Evolutionary conservation across 1,140 invertebrate species (phyloP).

Genomic region (Homarus americanus): DNA sequence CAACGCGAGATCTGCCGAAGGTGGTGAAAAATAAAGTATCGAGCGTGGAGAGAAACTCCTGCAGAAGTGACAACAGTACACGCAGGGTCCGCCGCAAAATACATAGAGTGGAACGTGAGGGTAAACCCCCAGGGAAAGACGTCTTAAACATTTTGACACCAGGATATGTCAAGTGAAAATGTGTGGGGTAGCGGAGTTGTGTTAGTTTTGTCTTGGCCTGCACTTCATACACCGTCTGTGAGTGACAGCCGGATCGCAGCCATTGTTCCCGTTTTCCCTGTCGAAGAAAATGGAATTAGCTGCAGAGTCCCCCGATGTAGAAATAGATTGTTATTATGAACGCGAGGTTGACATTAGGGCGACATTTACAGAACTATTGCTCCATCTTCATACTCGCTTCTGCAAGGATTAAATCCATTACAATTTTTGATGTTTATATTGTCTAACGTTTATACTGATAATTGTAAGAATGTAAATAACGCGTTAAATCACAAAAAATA

Average conservation of each 20-base stretch:
- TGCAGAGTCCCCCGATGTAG: conserved; percentile 27
- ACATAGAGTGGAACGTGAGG: conserved; percentile 49
- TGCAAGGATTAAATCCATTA: too few species aligned
- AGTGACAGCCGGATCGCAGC: conserved; percentile 64
- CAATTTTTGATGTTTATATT: too few species aligned
- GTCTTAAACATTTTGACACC: conserved; percentile 71
- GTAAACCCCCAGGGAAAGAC: conserved; percentile 29
- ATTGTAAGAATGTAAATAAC: too few species aligned
- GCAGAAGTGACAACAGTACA: conserved; percentile 43
- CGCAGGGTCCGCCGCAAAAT: conserved; percentile 25
- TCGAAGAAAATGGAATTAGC: conserved; percentile 72
- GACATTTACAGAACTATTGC: too few species aligned
- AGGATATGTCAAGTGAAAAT: conserved; percentile 64
- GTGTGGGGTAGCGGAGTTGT: conserved; percentile 63
- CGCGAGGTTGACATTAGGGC: too few species aligned
- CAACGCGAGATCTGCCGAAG: background rate
- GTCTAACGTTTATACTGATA: too few species aligned
- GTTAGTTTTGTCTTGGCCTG: conserved; percentile 70
- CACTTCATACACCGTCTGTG: conserved; percentile 69
- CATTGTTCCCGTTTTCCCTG: conserved; percentile 63
- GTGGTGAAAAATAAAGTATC: background rate
- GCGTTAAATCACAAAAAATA: too few species aligned
- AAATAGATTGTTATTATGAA: too few species aligned
- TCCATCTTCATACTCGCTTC: too few species aligned
- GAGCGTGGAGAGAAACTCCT: conserved; percentile 19